phyloP scores from a whole-genome alignment of 2,888 invertebrate species.

The Drosophila phalerata region DNA sequence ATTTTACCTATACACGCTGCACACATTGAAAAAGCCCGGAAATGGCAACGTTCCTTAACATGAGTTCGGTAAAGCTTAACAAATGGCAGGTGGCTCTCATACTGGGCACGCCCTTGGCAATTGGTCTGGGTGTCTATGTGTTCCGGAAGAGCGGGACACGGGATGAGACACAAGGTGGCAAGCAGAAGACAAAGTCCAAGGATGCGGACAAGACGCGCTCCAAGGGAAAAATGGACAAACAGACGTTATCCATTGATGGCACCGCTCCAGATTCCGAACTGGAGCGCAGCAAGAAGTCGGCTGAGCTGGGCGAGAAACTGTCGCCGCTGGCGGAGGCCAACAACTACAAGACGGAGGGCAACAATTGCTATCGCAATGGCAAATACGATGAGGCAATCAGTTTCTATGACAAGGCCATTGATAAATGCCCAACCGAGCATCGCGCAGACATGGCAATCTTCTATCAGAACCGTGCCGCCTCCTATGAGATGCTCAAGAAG shows the following conservation, averaged over 20 bases:
- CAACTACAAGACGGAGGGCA: conserved; percentile 94
- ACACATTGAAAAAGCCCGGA: conserved; percentile 28
- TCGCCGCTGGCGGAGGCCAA: conserved; percentile 91
- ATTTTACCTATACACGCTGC: conserved; percentile 36
- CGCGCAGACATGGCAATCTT: conserved; percentile 93
- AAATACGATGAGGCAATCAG: conserved; percentile 96
- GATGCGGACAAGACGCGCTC: conserved; percentile 28
- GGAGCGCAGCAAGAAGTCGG: conserved; percentile 84
- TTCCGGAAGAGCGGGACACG: conserved; percentile 52
- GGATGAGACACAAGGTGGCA: conserved; percentile 28
- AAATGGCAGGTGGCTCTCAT: conserved; percentile 95
- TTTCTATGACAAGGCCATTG: conserved; percentile 97
- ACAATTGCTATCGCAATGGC: conserved; percentile 92
- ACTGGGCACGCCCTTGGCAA: conserved; percentile 93
- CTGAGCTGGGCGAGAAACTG: conserved; percentile 80
- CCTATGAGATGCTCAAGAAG: conserved; percentile 95
- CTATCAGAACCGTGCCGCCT: conserved; percentile 98
- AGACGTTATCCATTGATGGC: conserved; percentile 87
- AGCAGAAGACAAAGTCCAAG: conserved; percentile 23
- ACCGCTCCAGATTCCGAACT: conserved; percentile 85
- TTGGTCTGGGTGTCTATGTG: conserved; percentile 92
- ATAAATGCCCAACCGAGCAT: conserved; percentile 92
- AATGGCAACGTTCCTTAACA: conserved; percentile 75
- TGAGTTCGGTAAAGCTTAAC: conserved; percentile 83
- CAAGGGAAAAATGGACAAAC: conserved; percentile 82